These are phyloP conservation scores for Garrulus glandarius DNA, from an alignment of 2,797 vertebrate genomes.

Conservation along the genomic window DNA sequence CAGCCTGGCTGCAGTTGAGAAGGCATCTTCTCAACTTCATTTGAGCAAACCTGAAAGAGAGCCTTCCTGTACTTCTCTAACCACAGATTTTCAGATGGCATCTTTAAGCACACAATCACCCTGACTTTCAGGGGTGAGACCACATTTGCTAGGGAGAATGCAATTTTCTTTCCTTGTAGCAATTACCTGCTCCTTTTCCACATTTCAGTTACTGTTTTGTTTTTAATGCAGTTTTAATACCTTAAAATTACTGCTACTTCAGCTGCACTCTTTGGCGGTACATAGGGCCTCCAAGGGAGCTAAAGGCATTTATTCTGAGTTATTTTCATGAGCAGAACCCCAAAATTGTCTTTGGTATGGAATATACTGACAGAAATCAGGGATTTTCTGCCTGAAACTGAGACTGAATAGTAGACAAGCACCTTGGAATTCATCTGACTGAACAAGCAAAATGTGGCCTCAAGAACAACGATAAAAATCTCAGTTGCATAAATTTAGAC, in stretches of 20 bases:
- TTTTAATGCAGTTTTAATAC: neutral
- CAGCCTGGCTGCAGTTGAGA: neutral
- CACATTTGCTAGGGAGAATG: neutral
- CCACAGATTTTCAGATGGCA: neutral
- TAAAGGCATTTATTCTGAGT: neutral
- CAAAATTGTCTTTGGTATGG: neutral
- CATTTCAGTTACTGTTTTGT: neutral
- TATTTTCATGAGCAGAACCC: neutral
- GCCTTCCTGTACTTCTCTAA: neutral
- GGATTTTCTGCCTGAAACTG: neutral
- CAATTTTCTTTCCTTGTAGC: neutral
- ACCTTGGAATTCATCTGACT: neutral
- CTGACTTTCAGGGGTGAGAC: neutral
- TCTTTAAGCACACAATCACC: neutral
- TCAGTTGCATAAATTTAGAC: neutral
- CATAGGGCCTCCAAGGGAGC: neutral
- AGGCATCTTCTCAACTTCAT: neutral
- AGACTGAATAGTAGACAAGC: neutral
- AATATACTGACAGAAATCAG: neutral
- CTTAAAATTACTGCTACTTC: neutral
- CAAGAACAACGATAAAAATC: neutral
- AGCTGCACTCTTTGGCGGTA: neutral
- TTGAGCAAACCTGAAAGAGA: neutral
- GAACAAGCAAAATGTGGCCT: neutral
- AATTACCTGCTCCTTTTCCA: neutral